Evolutionary conservation across 2,113 vertebrate genomes (phyloP), one percentile per base, ranked within the genome.

Genomic region (Chitala chitala): DNA sequence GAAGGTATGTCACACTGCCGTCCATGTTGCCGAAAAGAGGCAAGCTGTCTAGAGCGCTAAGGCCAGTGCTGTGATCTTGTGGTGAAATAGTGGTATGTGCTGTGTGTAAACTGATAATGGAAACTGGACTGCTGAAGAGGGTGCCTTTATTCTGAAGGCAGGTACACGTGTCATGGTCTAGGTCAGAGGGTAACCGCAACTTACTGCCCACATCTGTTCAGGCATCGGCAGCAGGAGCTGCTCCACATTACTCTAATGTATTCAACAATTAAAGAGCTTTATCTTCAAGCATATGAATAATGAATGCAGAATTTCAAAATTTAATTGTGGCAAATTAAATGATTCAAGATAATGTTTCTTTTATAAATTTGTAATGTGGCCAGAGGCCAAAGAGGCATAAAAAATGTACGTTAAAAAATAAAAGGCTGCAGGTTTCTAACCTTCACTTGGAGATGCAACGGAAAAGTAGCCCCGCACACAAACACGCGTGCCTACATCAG

Each of bases 281-380:
- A 91, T 91, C 89, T 89, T 79, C 81, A 84, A 86, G 76, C 77
- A 81, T 80, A 92, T 94, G 88, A 90, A 94, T 92, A 88, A 92
- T 92, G 85, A 85, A 92, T 87, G 70, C 77, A 68, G 56, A 82
- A 85, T 84, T 92, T 93, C 90, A 92, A 86, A 88, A 81, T 87
- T 85, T 82, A 92, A 88, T 90, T 92, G 91, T 80, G 84, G 86
- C 82, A 87, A 93, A 94, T 93, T 92, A 87, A 93, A 93, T 92
- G 88, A 93, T 93, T 92, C 86, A 93, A 92, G 92, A 90, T 90
- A 89, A 90, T 92, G 85, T 88, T 91, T 91, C 85, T 87, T 92
- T 90, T 89, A 91, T 90, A 89, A 91, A 92, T 88, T 87, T 80
- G 81, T 92, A 89, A 93, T 80, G 3, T 77, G 88, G 83, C 88